Base-by-base conservation (phyloP, 2,113 vertebrate genomes). In the Centropristis striata region DNA sequence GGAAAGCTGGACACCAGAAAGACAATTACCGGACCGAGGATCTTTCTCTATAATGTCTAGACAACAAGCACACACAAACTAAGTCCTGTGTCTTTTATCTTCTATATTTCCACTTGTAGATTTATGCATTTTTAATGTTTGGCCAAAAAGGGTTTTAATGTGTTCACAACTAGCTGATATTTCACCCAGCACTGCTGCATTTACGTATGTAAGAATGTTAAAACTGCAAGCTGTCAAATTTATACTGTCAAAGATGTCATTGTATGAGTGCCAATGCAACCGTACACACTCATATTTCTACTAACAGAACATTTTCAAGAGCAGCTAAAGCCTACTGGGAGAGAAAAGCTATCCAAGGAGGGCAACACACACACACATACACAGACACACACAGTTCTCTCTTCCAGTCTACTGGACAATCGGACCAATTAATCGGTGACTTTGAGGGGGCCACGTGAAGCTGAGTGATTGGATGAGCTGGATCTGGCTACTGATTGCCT, bases 351-450 rank as follows among this genome's bases (percentile, higher is more conserved):
- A 65, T 39, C 27, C 37, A 37, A 28, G 10, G 46, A 81, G 46
- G 16, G 27, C 50, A 32, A 61, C 20, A 73, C 41, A 64, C n/a
- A 66, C 59, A 58, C 61, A 23, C 58, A 23, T 57, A 81, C 54
- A 92, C 47, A 80, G 36, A 85, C 67, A 63, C 78, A 74, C 68
- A 83, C 70, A 85, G 87, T 55, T 86, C 87, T 88, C 83, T 87
- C 90, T 95, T 95, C 92, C 89, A 82, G 93, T 95, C 93, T 94
- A 78, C 88, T 95, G 93, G 93, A 94, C 94, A 95, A 95, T 94
- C 84, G 71, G 92, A 93, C 91, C 89, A 93, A 94, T 94, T 95
- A 93, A 93, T 91, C 67, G 74, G 91, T 94, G 92, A 94, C 91
- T 93, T 93, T 93, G 90, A 91, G 58, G 82, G 86, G 80, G 84